Evolutionary conservation across 2,888 invertebrate species (phyloP).

Genomic region (Ashinkailepas kermadecensis): DNA sequence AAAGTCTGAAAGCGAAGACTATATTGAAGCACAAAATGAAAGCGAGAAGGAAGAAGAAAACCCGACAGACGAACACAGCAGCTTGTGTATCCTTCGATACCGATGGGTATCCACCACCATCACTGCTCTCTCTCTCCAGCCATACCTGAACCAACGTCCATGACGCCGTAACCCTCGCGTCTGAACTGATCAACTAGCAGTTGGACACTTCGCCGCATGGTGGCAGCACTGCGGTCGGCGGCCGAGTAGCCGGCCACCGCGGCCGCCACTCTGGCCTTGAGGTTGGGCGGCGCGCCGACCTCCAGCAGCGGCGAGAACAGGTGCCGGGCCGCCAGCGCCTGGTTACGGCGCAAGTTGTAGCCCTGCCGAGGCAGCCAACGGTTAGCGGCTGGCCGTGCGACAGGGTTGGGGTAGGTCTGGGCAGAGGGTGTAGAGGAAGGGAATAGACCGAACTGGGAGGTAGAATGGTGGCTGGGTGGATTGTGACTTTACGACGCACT

Average conservation of each 20-base stretch:
- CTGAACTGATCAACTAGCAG: background rate
- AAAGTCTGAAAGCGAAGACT: too few species aligned
- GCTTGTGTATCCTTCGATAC: too few species aligned
- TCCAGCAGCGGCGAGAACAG: background rate
- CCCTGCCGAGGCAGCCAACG: background rate
- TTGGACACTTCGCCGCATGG: background rate
- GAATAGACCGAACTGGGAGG: too few species aligned
- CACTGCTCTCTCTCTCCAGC: background rate
- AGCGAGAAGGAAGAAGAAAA: too few species aligned
- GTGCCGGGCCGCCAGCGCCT: background rate
- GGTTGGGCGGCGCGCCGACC: background rate
- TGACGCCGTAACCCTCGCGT: background rate
- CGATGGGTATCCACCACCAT: too few species aligned
- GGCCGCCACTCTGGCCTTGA: background rate
- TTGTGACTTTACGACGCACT: too few species aligned
- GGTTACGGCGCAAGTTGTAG: conserved; percentile 7
- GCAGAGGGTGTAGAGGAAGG: too few species aligned
- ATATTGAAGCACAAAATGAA: too few species aligned
- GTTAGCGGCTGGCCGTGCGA: too few species aligned
- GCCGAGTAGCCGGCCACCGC: background rate
- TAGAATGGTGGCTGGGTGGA: too few species aligned
- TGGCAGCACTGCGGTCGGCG: background rate
- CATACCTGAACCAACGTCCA: background rate
- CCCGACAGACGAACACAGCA: too few species aligned
- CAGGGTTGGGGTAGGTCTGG: too few species aligned